phyloP scores from a whole-genome alignment of 2,888 invertebrate species.

The Empis stercorea region DNA sequence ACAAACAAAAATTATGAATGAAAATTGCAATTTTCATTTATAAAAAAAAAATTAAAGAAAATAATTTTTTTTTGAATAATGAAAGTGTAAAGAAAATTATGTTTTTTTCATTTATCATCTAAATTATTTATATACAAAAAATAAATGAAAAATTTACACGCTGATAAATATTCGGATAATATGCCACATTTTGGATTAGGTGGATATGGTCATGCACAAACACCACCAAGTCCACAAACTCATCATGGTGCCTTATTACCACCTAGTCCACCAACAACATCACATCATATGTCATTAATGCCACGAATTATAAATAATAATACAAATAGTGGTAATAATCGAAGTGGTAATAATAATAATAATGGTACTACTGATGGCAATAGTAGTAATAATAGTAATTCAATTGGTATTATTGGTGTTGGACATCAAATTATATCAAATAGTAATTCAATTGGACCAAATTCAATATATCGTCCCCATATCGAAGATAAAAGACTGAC shows the following conservation, averaged over 20 bases:
- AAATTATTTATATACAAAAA: too few species aligned
- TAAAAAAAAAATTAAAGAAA: too few species aligned
- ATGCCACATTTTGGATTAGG: constrained; percentile 39
- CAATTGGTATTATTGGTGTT: too few species aligned
- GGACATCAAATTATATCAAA: not conserved
- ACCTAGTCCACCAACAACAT: constrained; percentile 18
- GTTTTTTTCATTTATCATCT: not conserved
- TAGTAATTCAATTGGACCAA: constrained; percentile 7
- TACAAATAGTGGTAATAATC: constrained; percentile 7
- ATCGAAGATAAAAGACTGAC: constrained; percentile 54
- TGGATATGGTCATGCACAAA: constrained; percentile 53
- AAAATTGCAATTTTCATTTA: too few species aligned
- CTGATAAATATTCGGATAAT: constrained; percentile 17
- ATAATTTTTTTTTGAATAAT: not conserved
- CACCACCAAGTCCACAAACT: constrained; percentile 62
- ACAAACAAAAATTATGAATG: not conserved
- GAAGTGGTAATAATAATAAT: constrained; percentile 15
- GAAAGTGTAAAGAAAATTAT: not conserved
- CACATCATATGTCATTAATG: constrained; percentile 28
- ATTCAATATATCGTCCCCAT: constrained; percentile 27
- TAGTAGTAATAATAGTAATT: constrained; percentile 14
- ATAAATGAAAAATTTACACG: constrained; percentile 18
- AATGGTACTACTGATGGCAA: constrained; percentile 10
- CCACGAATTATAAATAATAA: constrained; percentile 15
- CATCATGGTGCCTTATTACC: constrained; percentile 37